A percentile compares a stretch with the other conserved stretches of the same genome.
Conservation (phyloP, 2,888 invertebrate species). For the Galerucella pusilla region DNA sequence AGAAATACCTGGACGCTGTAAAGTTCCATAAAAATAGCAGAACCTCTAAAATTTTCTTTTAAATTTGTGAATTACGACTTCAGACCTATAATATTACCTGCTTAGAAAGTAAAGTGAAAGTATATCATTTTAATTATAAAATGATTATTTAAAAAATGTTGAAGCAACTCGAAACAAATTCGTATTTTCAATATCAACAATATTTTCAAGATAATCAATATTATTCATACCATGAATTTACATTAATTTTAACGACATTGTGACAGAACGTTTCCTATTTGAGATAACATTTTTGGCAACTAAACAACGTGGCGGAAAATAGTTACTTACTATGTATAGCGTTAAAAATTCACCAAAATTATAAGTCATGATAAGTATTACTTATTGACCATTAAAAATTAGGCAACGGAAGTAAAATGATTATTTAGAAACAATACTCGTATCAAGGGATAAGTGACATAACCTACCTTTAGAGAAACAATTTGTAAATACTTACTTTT, state of each 20-base stretch:
- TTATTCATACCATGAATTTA: background rate
- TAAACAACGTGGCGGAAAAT: too few species aligned
- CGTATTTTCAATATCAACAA: too few species aligned
- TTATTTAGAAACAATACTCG: background rate
- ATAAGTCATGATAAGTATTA: too few species aligned
- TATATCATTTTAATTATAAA: background rate
- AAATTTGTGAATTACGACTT: too few species aligned
- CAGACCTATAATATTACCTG: background rate
- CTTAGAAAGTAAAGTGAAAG: background rate
- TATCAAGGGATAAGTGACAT: constrained; percentile 5
- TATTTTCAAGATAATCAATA: background rate
- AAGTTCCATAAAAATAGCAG: background rate
- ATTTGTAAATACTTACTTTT: background rate
- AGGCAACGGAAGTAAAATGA: background rate
- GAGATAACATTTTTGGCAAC: background rate
- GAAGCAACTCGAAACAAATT: too few species aligned
- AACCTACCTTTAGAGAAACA: constrained; percentile 16
- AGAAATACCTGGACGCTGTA: too few species aligned
- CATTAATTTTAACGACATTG: background rate
- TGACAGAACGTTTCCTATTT: too few species aligned
- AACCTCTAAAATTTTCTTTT: background rate
- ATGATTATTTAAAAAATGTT: background rate
- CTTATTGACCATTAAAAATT: background rate
- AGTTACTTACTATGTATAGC: background rate
- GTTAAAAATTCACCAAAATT: too few species aligned